A percentile compares a stretch with the other conserved stretches of the same genome.
Evolutionary conservation across 2,797 vertebrate species (phyloP).

Genomic region (Megalops cyprinoides): DNA sequence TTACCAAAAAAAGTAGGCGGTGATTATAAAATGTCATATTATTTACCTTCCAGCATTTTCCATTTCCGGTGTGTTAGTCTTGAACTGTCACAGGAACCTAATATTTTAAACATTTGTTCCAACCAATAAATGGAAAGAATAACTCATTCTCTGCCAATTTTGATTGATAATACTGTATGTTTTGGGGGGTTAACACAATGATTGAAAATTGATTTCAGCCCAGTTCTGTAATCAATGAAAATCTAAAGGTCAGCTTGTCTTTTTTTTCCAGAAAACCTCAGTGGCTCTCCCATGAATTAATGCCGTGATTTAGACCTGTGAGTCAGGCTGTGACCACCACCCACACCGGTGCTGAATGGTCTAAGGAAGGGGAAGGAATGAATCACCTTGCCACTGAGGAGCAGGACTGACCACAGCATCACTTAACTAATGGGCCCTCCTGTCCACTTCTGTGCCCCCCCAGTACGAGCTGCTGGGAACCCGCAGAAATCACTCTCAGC

Average conservation of each 20-base stretch:
- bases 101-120: background rate
- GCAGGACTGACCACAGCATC: background rate
- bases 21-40: background rate
- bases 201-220: background rate
- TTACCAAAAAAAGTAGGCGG: no score
- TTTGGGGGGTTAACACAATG: background rate
- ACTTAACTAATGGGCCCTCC: background rate
- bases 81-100: background rate
- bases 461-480: background rate
- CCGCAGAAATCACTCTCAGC: background rate
- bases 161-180: background rate
- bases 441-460: background rate
- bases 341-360: background rate
- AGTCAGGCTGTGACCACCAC: background rate
- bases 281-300: background rate
- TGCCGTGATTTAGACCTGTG: background rate
- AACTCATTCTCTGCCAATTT: background rate
- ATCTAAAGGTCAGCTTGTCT: background rate
- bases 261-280: background rate
- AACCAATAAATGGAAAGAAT: background rate
- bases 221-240: background rate
- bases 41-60: background rate
- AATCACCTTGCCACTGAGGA: background rate
- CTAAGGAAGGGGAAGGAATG: background rate
- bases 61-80: background rate